Conservation (phyloP, 2,888 invertebrate species). For the Urechis unicinctus region DNA sequence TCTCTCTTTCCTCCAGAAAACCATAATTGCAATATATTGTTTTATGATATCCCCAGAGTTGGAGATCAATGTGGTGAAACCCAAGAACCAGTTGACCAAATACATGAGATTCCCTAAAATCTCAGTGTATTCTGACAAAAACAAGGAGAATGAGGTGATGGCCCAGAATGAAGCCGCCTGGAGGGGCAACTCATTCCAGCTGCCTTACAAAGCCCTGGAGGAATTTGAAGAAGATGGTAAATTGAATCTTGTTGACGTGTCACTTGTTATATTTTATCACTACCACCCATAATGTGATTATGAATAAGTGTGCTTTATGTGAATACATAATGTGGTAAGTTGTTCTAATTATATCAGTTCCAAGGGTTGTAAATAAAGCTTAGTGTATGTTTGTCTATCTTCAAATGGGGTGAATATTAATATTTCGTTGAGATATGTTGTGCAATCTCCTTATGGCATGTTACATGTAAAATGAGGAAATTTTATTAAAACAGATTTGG, state of each 20-base stretch:
- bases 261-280: background rate
- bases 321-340: no score
- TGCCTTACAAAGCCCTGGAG: slow-evolving; percentile 8
- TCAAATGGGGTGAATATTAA: no score
- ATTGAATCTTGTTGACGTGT: background rate
- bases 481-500: slow-evolving; percentile 29
- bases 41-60: no score
- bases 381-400: no score
- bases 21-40: no score
- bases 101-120: slow-evolving; percentile 5
- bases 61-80: slow-evolving; percentile 12
- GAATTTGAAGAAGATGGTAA: slow-evolving; percentile 12
- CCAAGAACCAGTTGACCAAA: background rate
- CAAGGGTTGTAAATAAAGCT: no score
- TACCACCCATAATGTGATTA: background rate
- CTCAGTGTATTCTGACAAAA: background rate
- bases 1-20: no score
- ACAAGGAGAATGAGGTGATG: background rate
- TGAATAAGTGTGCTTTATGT: no score
- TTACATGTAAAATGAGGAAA: no score
- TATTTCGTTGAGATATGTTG: no score
- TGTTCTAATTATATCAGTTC: no score
- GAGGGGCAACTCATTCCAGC: slow-evolving; percentile 10
- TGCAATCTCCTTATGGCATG: no score
- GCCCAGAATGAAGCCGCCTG: background rate